Evolutionary conservation across 2,888 invertebrate species (phyloP), one percentile per base, ranked within the genome.

Genomic region (Salticus scenicus): DNA sequence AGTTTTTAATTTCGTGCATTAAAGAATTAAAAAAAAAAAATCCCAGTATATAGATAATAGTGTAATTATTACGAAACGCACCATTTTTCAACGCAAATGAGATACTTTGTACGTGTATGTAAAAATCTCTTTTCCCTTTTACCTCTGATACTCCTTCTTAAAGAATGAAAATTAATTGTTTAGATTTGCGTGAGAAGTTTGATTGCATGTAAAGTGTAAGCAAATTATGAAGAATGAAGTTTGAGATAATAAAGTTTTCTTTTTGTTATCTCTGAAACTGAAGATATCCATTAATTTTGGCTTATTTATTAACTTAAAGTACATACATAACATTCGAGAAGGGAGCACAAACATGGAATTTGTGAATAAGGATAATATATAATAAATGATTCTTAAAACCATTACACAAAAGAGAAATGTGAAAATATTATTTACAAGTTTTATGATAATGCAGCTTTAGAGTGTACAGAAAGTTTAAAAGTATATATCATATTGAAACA

Each of bases 121-220:
- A 17, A 17, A 57, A 41, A n/a, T 75, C 28, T 27, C 2, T 27
- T 1, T 1, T 63, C 64, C 37, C 33, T n/a, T 47, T 47, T 17
- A 2, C n/a, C 17, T 47, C 42, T 12, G 42, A 7, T 24, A 4
- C 24, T 24, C 14, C 47, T n/a, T 10, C 81, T 28, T 20, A 33
- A 8, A 67, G 66, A 84, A 84, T 77, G 77, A 77, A 84, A 84
- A 84, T 84, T 84, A 84, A 84, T 84, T 84, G 83, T 77, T 84
- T 73, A 84, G 71, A 42, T 77, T 78, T 73, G 69, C 31, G 33
- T 5, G n/a, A 27, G 73, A 77, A 78, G 57, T 76, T 73, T 77
- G 72, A 24, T 31, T 66, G 77, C 51, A 28, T 27, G 37, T 30
- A 72, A n/a, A 28, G 47, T 57, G 37, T 12, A 41, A 63, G 77